Conservation (phyloP, 2,113 vertebrate genomes). For the Stigmatopora nigra region DNA sequence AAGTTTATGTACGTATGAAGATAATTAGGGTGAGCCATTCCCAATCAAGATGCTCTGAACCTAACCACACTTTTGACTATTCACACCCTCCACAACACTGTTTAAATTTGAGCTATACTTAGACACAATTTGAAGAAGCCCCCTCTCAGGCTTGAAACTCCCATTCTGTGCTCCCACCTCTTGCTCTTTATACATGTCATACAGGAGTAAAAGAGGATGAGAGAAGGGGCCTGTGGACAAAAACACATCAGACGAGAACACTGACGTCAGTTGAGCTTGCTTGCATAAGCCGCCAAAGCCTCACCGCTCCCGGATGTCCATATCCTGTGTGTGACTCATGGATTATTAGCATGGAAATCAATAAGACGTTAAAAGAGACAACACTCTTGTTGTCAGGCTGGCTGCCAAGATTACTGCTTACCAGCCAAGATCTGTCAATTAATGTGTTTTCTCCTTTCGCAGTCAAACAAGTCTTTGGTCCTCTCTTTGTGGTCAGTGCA, state of each 20-base stretch:
- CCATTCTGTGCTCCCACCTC: neutral
- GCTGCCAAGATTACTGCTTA: neutral
- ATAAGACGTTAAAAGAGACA: constrained; percentile 39
- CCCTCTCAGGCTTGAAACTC: neutral
- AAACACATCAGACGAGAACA: constrained; percentile 21
- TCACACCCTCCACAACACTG: constrained; percentile 2
- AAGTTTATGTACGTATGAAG: too few relatives aligned
- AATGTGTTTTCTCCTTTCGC: constrained; percentile 15
- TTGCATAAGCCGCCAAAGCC: constrained; percentile 53
- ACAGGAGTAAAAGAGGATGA: neutral
- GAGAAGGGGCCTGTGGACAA: neutral
- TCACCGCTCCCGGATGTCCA: constrained; percentile 39
- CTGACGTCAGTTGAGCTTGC: constrained; percentile 58
- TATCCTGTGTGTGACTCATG: constrained; percentile 57
- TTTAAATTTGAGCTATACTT: neutral
- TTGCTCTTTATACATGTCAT: neutral
- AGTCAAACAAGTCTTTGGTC: constrained; percentile 12
- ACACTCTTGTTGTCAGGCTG: constrained; percentile 9
- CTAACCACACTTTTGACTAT: too few relatives aligned
- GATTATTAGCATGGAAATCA: constrained; percentile 60
- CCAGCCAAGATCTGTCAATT: constrained; percentile 6
- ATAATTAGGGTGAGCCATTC: too few relatives aligned
- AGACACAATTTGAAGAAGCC: neutral
- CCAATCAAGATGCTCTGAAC: too few relatives aligned
- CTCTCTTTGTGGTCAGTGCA: constrained; percentile 70